Evolutionary conservation across 2,888 invertebrate genomes (phyloP).

Genomic region (Agrochola lota): DNA sequence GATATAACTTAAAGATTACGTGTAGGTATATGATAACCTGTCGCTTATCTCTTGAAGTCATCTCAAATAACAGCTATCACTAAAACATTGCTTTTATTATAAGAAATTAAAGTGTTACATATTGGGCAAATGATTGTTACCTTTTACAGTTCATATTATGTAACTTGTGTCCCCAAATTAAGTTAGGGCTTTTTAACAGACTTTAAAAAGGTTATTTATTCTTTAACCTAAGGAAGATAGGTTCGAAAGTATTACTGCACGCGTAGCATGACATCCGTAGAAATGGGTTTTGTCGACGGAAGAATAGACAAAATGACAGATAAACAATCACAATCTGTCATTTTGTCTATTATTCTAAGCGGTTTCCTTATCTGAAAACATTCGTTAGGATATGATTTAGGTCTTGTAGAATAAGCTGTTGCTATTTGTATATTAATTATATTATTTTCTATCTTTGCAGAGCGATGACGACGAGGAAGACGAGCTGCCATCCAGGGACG

Average conservation of each 20-base stretch:
- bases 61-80: background rate
- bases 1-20: background rate
- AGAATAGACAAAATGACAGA: too few species aligned
- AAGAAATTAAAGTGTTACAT: background rate
- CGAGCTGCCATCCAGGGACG: constrained; percentile 93
- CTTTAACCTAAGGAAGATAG: too few species aligned
- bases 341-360: too few species aligned
- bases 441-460: constrained; percentile 71
- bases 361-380: background rate
- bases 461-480: constrained; percentile 93
- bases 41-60: background rate
- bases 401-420: background rate
- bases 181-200: background rate
- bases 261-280: too few species aligned
- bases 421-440: background rate
- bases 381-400: background rate
- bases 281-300: too few species aligned
- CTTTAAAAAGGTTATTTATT: background rate
- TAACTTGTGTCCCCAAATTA: background rate
- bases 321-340: too few species aligned
- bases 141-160: background rate
- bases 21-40: constrained; percentile 33
- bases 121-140: background rate
- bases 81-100: background rate
- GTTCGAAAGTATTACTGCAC: background rate